Evolutionary conservation across 2,797 vertebrate species (phyloP), one percentile per base, ranked within the genome.

Genomic region (Tragopan temminckii): DNA sequence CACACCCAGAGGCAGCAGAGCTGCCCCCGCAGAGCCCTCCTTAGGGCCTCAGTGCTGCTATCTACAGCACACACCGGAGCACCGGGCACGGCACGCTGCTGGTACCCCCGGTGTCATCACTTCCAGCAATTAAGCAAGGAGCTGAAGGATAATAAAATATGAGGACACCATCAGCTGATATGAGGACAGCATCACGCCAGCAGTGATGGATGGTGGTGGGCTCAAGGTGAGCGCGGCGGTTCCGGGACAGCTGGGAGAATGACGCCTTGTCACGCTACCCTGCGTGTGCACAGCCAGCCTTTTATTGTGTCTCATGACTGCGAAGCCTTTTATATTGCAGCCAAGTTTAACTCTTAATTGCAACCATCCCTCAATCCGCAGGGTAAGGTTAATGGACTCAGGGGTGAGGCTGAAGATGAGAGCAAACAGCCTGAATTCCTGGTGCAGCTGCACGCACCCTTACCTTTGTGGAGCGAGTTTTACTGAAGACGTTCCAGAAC

Each of bases 401-500:
- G 45, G 67, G 31, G 55, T 11, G 20, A 77, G 25, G 82, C 61
- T 63, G 33, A 16, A 35, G 33, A 85, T 45, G 20, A 80, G 46
- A 85, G 43, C 11, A 29, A 85, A 3, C 0, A 0, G 7, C 15
- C 66, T 0, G 24, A 57, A 31, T 0, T 17, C 36, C 46, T 29
- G 9, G 52, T 9, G n/a, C 45, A 17, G 1, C 20, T 27, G 7
- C 17, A 13, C 5, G 31, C 31, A 20, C 31, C 80, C 85, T 93
- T 95, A 99, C 99, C 99, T 99, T 99, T 2, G 99, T 99, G 0
- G 99, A 99, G 90, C 99, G 98, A 61, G 99, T 99, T 97, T 99
- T 99, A 97, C 99, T 99, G 92, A 99, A 99, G 96, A 99, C 99
- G 0, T 99, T 99, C 99, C 99, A 99, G 97, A 99, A 99, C 59